These are phyloP conservation scores for Ictalurus furcatus DNA, from an alignment of 2,113 vertebrate genomes.

Conservation along the genomic window DNA sequence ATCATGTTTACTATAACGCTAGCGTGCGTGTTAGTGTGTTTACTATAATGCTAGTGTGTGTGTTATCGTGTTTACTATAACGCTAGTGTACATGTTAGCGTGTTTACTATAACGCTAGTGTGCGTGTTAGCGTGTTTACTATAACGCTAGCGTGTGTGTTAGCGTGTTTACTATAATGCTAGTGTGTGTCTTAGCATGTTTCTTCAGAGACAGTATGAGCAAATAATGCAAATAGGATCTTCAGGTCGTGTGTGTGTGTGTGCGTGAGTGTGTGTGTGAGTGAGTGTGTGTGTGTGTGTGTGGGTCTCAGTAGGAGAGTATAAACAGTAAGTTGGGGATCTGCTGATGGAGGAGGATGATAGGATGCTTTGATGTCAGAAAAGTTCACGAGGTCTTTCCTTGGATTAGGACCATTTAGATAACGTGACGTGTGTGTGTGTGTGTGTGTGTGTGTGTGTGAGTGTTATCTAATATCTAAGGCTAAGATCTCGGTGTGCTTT, in stretches of 20 bases:
- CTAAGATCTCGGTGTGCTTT: constrained; percentile 9
- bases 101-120: too few species aligned
- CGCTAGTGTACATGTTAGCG: too few species aligned
- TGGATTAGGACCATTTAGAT: constrained; percentile 51
- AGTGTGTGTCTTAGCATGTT: background rate
- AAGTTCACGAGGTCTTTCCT: constrained; percentile 49
- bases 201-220: background rate
- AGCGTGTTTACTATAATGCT: background rate
- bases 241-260: background rate
- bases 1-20: too few species aligned
- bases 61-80: too few species aligned
- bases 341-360: constrained; percentile 28
- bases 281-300: background rate
- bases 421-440: constrained; percentile 18
- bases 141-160: too few species aligned
- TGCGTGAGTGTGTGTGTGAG: background rate
- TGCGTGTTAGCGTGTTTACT: too few species aligned
- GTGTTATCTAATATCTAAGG: constrained; percentile 33
- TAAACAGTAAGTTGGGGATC: constrained; percentile 44
- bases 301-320: constrained; percentile 36
- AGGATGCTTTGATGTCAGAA: constrained; percentile 48
- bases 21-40: too few species aligned
- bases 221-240: background rate
- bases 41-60: too few species aligned
- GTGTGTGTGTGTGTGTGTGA: constrained; percentile 39